Evolutionary conservation across 2,797 vertebrate genomes (phyloP).

Genomic region (Yasuhikotakia modesta): DNA sequence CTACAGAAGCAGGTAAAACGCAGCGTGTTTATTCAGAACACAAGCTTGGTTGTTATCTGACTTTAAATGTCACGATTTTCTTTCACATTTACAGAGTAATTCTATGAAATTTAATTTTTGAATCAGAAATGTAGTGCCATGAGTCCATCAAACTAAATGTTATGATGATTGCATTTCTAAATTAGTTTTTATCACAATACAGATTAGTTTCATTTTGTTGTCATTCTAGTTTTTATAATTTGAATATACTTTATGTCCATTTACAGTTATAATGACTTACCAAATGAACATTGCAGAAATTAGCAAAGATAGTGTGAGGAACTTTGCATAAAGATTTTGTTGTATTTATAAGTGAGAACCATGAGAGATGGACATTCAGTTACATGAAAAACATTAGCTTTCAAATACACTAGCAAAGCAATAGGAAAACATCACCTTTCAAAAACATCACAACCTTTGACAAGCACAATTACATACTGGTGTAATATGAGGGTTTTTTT

Average conservation of each 20-base stretch:
- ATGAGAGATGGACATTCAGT: neutral
- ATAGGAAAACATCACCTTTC: neutral
- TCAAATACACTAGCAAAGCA: neutral
- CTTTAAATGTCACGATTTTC: too few relatives aligned
- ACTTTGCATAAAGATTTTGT: neutral
- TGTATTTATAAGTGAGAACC: neutral
- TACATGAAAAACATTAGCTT: slow-evolving; percentile 2
- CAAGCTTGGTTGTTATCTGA: too few relatives aligned
- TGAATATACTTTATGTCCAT: neutral
- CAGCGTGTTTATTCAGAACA: neutral
- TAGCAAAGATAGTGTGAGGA: too few relatives aligned
- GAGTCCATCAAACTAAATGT: neutral
- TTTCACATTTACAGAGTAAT: too few relatives aligned
- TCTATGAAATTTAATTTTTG: too few relatives aligned
- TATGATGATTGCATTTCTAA: neutral
- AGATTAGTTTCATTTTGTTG: neutral
- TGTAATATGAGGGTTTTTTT: too few relatives aligned
- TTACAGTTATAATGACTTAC: neutral
- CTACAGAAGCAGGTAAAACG: neutral
- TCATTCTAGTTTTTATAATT: neutral
- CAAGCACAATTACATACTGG: too few relatives aligned
- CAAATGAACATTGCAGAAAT: neutral
- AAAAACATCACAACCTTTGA: too few relatives aligned
- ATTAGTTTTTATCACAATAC: neutral
- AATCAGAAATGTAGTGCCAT: too few relatives aligned